phyloP scores from a whole-genome alignment of 2,797 vertebrate genomes.

The Anguilla obscura region DNA sequence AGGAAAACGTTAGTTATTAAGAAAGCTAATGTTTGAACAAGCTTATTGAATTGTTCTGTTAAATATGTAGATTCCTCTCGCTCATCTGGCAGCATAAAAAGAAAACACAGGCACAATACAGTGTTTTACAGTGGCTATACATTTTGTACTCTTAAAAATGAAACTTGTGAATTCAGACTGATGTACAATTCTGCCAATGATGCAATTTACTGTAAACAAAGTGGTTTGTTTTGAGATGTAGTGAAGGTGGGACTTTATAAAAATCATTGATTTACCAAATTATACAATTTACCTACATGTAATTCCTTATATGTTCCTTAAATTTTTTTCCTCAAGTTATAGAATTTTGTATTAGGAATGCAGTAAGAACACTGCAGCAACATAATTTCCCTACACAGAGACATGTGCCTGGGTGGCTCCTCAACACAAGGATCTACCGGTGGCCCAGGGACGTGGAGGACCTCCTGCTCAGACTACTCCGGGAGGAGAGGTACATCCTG shows the following conservation, averaged over 20 bases:
- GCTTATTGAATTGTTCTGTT: not conserved
- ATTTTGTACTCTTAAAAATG: too few relatives aligned
- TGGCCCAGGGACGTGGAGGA: slow-evolving; percentile 85
- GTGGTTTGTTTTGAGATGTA: too few relatives aligned
- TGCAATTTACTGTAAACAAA: too few relatives aligned
- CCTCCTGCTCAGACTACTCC: slow-evolving; percentile 80
- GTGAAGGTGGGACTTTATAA: too few relatives aligned
- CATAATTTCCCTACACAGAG: slow-evolving; percentile 63
- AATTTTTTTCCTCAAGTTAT: too few relatives aligned
- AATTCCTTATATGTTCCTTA: too few relatives aligned
- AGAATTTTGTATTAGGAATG: too few relatives aligned
- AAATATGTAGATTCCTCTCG: not conserved
- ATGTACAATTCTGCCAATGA: too few relatives aligned
- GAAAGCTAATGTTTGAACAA: not conserved
- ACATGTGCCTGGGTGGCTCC: slow-evolving; percentile 85
- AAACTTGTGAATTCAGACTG: not conserved
- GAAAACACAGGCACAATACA: too few relatives aligned
- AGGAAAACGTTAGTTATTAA: not conserved
- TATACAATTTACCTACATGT: too few relatives aligned
- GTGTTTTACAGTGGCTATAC: too few relatives aligned
- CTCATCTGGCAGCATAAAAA: not conserved
- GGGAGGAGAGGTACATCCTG: slow-evolving; percentile 79
- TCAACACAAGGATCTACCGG: slow-evolving; percentile 82
- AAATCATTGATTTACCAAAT: too few relatives aligned
- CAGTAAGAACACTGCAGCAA: not conserved